These are phyloP conservation scores for Diadema setosum DNA, from an alignment of 35 echinoderm and acorn worm species.

Conservation along the genomic window DNA sequence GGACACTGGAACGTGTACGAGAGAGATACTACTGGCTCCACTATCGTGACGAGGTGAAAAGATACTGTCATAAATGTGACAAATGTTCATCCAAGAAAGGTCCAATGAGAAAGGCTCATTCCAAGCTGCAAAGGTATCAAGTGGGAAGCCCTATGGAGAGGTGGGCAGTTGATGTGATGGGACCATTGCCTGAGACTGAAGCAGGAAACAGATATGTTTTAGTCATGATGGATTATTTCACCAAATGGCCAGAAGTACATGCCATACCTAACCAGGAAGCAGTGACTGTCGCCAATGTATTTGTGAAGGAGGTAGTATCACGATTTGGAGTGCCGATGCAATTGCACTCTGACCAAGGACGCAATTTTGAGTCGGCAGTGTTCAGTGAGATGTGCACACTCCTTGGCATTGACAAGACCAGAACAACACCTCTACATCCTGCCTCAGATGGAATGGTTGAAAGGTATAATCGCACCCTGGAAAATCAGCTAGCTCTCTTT, in stretches of 20 bases:
- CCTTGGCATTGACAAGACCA: constrained; percentile 33
- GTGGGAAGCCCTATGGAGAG: constrained; percentile 50
- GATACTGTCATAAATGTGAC: not conserved
- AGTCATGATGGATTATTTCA: constrained; percentile 31
- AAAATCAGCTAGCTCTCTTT: not conserved
- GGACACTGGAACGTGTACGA: not conserved
- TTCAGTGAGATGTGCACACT: constrained; percentile 24
- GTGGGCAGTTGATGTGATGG: constrained; percentile 28
- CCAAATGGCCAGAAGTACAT: constrained; percentile 29
- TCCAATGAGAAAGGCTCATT: not conserved
- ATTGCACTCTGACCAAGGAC: constrained; percentile 24
- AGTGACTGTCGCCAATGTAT: constrained; percentile 10
- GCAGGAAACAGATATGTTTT: constrained; percentile 21
- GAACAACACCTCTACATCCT: constrained; percentile 50
- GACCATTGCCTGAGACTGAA: constrained; percentile 13
- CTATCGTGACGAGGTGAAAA: not conserved
- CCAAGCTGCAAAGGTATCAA: not conserved
- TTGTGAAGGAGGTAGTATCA: constrained; percentile 27
- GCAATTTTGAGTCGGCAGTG: constrained; percentile 46
- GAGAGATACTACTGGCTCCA: constrained; percentile 36
- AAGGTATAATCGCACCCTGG: constrained; percentile 45
- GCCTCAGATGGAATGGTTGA: constrained; percentile 42
- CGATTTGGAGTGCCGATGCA: constrained; percentile 34
- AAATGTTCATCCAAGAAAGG: constrained; percentile 11
- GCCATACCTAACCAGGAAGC: constrained; percentile 8